Evolutionary conservation across 1,140 invertebrate species (phyloP).

Genomic region (Pantala flavescens): DNA sequence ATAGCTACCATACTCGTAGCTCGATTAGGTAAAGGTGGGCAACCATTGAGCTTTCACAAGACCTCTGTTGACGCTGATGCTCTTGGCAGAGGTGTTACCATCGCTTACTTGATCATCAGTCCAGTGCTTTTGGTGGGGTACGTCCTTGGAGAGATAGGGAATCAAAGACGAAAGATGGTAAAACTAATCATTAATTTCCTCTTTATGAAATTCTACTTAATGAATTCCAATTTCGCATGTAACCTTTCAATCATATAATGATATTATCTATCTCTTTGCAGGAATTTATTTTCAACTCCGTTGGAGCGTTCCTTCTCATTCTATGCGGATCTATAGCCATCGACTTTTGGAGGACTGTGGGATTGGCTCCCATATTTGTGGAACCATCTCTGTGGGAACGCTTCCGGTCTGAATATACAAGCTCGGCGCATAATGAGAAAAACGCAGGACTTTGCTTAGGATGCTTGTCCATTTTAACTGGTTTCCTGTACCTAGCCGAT

Average conservation of each 20-base stretch:
- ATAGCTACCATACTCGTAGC: constrained; percentile 15
- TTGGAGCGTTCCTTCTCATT: constrained; percentile 16
- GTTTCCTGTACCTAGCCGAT: constrained; percentile 17
- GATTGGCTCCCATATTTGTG: constrained; percentile 13
- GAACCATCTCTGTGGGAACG: neutral
- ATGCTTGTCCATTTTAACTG: constrained; percentile 15
- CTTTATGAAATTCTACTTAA: too few relatives aligned
- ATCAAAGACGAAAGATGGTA: constrained; percentile 17
- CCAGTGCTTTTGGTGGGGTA: constrained; percentile 17
- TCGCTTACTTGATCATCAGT: constrained; percentile 18
- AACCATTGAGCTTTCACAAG: constrained; percentile 17
- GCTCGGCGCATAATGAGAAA: constrained; percentile 12
- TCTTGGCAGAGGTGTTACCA: constrained; percentile 15
- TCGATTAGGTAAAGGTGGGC: constrained; percentile 11
- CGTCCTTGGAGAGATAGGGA: constrained; percentile 15
- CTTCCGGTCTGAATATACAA: neutral
- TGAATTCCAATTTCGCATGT: too few relatives aligned
- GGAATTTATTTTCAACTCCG: constrained; percentile 18
- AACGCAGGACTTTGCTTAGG: constrained; percentile 17
- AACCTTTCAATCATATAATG: too few relatives aligned
- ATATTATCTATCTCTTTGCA: neutral
- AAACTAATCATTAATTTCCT: neutral
- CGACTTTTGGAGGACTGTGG: constrained; percentile 19
- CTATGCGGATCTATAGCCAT: constrained; percentile 17
- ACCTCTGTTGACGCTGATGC: constrained; percentile 14